These are phyloP conservation scores for Coenobita brevimanus DNA, from an alignment of 1,140 invertebrate species.

Conservation along the genomic window DNA sequence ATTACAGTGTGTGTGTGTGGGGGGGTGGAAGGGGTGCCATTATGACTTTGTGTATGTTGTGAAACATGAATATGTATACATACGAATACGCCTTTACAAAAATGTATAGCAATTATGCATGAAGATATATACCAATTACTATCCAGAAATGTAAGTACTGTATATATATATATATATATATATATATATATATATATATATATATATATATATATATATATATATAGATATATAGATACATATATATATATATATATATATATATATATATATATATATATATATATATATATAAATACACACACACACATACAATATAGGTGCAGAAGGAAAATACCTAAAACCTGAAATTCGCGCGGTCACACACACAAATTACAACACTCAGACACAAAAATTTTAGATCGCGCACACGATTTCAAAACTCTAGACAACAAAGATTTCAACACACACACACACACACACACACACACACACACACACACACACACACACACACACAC, in stretches of 20 bases:
- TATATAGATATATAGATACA: no score
- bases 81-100: no score
- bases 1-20: no score
- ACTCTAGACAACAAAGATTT: background rate
- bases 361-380: background rate
- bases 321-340: background rate
- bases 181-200: constrained; percentile 43
- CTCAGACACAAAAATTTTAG: background rate
- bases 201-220: constrained; percentile 39
- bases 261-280: constrained; percentile 36
- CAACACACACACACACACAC: constrained; percentile 14
- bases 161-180: constrained; percentile 46
- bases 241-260: constrained; percentile 34
- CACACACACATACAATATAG: background rate
- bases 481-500: no score
- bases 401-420: constrained; percentile 3
- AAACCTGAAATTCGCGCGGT: background rate
- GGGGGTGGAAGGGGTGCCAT: no score
- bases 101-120: no score
- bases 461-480: no score
- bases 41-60: no score
- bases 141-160: no score
- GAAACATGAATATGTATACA: no score
- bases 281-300: constrained; percentile 27
- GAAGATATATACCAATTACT: no score